phyloP scores from a whole-genome alignment of 1,140 invertebrate genomes.

The Drosophila serrata region DNA sequence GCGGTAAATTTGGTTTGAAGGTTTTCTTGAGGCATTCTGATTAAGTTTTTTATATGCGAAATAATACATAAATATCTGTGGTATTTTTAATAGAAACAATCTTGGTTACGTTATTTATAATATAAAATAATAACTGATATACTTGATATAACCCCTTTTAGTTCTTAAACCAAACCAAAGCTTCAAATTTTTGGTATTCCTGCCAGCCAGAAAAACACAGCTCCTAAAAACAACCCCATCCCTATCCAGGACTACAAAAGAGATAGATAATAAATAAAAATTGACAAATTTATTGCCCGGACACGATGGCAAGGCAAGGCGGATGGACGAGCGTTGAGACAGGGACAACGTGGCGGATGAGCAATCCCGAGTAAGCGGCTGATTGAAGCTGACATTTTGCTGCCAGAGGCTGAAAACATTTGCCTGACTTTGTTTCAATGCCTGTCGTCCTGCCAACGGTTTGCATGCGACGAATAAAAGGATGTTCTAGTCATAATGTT shows the following conservation, averaged over 20 bases:
- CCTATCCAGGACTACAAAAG: constrained; percentile 10
- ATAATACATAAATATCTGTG: background rate
- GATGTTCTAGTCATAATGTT: constrained; percentile 64
- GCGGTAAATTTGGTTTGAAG: background rate
- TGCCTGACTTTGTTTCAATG: constrained; percentile 54
- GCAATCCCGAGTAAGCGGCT: constrained; percentile 52
- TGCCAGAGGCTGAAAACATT: constrained; percentile 50
- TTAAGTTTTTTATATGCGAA: background rate
- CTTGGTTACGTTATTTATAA: background rate
- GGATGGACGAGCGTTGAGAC: background rate
- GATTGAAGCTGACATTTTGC: constrained; percentile 69
- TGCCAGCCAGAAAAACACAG: background rate
- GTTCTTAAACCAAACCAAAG: background rate
- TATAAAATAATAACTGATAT: background rate
- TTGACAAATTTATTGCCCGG: constrained; percentile 74
- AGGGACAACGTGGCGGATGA: constrained; percentile 48
- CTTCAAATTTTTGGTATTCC: background rate
- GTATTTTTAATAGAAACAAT: background rate
- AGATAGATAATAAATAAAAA: constrained; percentile 58
- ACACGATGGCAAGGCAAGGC: constrained; percentile 52
- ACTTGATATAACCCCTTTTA: background rate
- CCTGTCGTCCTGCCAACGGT: constrained; percentile 35
- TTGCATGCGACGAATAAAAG: constrained; percentile 19
- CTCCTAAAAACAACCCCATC: background rate
- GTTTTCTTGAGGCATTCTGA: background rate